Evolutionary conservation across 1,140 invertebrate species (phyloP).

Genomic region (Varroa destructor): DNA sequence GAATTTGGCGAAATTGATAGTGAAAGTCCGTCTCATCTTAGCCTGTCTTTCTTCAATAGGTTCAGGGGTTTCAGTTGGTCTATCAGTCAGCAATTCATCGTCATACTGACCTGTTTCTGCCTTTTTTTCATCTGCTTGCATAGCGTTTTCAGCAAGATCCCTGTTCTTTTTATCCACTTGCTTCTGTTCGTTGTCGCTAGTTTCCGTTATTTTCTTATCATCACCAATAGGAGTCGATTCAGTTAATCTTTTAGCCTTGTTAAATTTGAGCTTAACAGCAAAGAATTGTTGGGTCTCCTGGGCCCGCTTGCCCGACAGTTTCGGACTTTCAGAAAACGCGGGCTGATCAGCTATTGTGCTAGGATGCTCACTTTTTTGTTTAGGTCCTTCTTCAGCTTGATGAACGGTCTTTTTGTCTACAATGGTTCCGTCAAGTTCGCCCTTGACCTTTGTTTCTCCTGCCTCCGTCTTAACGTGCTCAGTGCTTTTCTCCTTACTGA

Average conservation of each 20-base stretch:
- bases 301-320: too few species aligned
- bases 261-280: too few species aligned
- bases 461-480: neutral
- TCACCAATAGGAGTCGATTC: too few species aligned
- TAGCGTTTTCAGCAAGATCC: neutral
- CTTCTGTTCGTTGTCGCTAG: neutral
- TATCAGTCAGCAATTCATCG: slow-evolving; percentile 15
- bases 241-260: too few species aligned
- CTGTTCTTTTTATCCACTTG: neutral
- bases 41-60: neutral
- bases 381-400: neutral
- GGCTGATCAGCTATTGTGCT: too few species aligned
- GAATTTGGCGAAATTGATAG: slow-evolving; percentile 10
- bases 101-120: neutral
- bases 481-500: neutral
- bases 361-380: neutral
- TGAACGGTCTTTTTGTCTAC: neutral
- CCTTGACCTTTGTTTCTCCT: neutral
- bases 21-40: slow-evolving; percentile 8
- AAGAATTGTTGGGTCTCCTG: too few species aligned
- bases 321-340: too few species aligned
- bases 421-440: neutral
- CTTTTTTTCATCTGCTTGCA: too few species aligned
- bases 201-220: neutral
- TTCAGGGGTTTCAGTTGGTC: slow-evolving; percentile 21